Evolutionary conservation across 2,888 invertebrate species (phyloP).

Genomic region (Volucella zonaria): DNA sequence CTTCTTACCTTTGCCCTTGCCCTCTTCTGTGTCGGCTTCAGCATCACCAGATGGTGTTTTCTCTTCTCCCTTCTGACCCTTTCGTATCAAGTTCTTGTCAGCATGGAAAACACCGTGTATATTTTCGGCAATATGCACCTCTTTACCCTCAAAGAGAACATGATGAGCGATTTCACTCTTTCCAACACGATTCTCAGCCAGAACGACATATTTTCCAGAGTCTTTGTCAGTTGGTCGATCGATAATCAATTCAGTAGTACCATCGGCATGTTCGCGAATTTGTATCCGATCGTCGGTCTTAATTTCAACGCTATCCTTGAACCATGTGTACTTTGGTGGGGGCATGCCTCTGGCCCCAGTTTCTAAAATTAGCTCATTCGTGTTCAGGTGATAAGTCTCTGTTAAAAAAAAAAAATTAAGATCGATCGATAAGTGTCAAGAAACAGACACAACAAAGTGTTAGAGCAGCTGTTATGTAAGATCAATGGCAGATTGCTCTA

Average conservation of each 20-base stretch:
- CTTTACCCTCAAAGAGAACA: conserved; percentile 87
- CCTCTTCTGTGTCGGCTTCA: conserved; percentile 75
- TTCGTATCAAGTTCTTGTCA: conserved; percentile 80
- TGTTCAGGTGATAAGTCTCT: conserved; percentile 89
- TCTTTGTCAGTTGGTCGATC: conserved; percentile 87
- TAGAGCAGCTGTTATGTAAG: conserved; percentile 52
- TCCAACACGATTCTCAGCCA: conserved; percentile 89
- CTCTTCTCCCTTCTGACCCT: conserved; percentile 77
- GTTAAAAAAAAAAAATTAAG: conserved; percentile 60
- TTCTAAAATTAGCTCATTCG: conserved; percentile 90
- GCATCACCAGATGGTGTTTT: conserved; percentile 55
- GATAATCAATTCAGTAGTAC: conserved; percentile 88
- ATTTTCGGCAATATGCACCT: conserved; percentile 81
- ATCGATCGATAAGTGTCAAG: conserved; percentile 13
- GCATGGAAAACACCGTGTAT: conserved; percentile 83
- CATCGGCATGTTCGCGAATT: conserved; percentile 88
- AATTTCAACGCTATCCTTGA: conserved; percentile 87
- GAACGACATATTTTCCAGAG: conserved; percentile 90
- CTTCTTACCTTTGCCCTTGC: conserved; percentile 70
- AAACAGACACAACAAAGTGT: conserved; percentile 31
- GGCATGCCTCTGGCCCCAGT: conserved; percentile 90
- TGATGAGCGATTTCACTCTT: conserved; percentile 89
- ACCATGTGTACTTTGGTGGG: conserved; percentile 89
- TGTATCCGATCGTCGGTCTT: conserved; percentile 85
- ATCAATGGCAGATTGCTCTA: conserved; percentile 28